Base-by-base conservation (phyloP, 2,888 invertebrate species). In the Lithophane socia region DNA sequence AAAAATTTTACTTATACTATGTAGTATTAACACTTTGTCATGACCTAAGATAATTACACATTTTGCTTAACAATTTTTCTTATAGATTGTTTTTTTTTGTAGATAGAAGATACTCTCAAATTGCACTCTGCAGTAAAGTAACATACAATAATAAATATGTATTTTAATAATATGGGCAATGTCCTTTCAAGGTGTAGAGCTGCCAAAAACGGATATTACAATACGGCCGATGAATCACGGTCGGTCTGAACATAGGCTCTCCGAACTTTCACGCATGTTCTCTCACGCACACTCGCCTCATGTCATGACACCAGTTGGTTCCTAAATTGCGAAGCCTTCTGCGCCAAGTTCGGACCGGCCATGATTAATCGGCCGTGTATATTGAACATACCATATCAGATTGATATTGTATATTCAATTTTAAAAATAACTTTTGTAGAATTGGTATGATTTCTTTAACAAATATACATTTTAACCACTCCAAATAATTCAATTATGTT, bases 21-120 rank as follows among this genome's bases (percentile, higher is more conserved):
- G 21, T 24, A 69, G 49, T 82, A 24, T 77, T 56, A 77, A 73
- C 78, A 37, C 5, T n/a, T 69, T 77, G 73, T 82, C 83, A 83
- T 81, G 83, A 42, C n/a, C 3, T 68, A 81, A 12, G 56, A 47
- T 63, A 66, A 66, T 21, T 70, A 42, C 67, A 44, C 13, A 21
- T 61, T 52, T 49, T 52, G 7, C 52, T 37, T 44, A 79, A 47
- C 52, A 79, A 44, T 29, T 24, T 42, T 63, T 68, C 21, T 42
- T 54, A 24, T 3, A 49, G 37, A 63, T 63, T 63, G 9, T 54
- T 12, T 18, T 18, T 72, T n/a, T 47, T 42, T 37, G 3, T 29
- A 13, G 4, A 2, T 44, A 44, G 24, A 44, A 21, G 0, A 13
- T 52, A 21, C 1, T 42, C 1, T 56, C 9, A 81, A 66, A 66